Conservation (phyloP, 2,888 invertebrate species). For the Hirudinaria manillensis region DNA sequence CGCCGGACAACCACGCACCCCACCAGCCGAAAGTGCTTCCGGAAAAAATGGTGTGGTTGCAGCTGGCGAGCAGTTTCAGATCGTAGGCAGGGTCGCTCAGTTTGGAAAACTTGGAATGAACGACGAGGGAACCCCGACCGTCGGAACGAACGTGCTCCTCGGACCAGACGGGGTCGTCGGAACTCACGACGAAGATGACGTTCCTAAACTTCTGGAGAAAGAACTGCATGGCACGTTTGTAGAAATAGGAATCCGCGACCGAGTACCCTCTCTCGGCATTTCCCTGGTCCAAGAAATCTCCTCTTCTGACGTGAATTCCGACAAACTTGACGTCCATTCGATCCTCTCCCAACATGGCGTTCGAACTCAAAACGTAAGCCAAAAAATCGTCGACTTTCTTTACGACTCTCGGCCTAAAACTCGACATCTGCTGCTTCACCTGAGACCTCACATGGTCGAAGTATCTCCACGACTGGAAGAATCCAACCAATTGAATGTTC, state of each 20-base stretch:
- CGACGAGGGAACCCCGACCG: constrained; percentile 30
- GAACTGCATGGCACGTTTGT: constrained; percentile 38
- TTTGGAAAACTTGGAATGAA: constrained; percentile 30
- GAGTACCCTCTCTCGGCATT: constrained; percentile 38
- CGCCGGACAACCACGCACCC: constrained; percentile 39
- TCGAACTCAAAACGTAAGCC: background rate
- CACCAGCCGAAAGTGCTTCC: constrained; percentile 41
- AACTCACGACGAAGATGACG: constrained; percentile 39
- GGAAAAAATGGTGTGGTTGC: constrained; percentile 40
- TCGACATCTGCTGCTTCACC: constrained; percentile 35
- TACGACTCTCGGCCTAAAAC: constrained; percentile 30
- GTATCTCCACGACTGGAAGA: constrained; percentile 40
- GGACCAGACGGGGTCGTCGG: constrained; percentile 38
- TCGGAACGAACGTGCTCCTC: constrained; percentile 30
- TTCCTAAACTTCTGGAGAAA: constrained; percentile 34
- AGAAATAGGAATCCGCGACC: constrained; percentile 34
- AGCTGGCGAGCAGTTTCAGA: constrained; percentile 37
- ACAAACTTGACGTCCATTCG: constrained; percentile 30
- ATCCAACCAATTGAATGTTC: constrained; percentile 38
- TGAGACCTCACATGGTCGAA: constrained; percentile 39
- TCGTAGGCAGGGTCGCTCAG: constrained; percentile 34
- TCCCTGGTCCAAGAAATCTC: constrained; percentile 36
- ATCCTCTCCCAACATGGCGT: background rate
- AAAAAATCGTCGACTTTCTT: constrained; percentile 31
- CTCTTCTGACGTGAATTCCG: constrained; percentile 40